Evolutionary conservation across 2,113 vertebrate genomes (phyloP), one percentile per base, ranked within the genome.

Genomic region (Hoplias malabaricus): DNA sequence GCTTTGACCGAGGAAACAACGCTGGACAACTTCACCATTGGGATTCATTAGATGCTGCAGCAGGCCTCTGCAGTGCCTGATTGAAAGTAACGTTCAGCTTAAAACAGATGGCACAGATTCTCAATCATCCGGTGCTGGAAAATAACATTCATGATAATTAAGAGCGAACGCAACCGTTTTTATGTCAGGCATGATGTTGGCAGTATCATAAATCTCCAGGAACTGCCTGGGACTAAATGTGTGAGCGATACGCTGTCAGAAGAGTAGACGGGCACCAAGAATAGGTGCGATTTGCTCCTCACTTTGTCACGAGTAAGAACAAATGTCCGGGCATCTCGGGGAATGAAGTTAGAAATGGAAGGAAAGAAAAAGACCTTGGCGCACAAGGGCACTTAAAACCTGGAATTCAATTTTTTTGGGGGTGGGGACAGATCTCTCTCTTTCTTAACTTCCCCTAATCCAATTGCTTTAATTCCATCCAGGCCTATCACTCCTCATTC

Each of bases 381-480:
- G 19, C 46, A 67, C 61, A 80, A 80, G 78, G 80, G 81, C 73
- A 81, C 81, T 81, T 83, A 83, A 74, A 67, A 59, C 57, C 43
- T 33, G 12, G 78, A 73, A 76, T 62, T 12, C 63, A 80, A 66
- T 76, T 77, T 81, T 75, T 54, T 38, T 19, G 14, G n/a, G 29
- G 27, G 23, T 1, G 33, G 66, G 29, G 57, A 75, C 73, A 78
- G 76, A 75, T 85, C 56, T 78, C 57, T 21, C 42, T 80, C 68
- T 78, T 81, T 77, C 77, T 75, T 72, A 54, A 77, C 77, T 78
- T 82, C 66, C 72, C 75, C 66, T 78, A 80, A 86, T 83, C 79
- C 72, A 83, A 83, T 83, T 80, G 70, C 66, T 75, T 78, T 82
- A 57, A 81, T 79, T 82, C 73, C 48, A 67, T 34, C 43, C 73